A percentile compares a stretch with the other conserved stretches of the same genome.
These are phyloP conservation scores for Gymnocephalus cernua DNA, from an alignment of 2,113 vertebrate species.

Conservation along the genomic window DNA sequence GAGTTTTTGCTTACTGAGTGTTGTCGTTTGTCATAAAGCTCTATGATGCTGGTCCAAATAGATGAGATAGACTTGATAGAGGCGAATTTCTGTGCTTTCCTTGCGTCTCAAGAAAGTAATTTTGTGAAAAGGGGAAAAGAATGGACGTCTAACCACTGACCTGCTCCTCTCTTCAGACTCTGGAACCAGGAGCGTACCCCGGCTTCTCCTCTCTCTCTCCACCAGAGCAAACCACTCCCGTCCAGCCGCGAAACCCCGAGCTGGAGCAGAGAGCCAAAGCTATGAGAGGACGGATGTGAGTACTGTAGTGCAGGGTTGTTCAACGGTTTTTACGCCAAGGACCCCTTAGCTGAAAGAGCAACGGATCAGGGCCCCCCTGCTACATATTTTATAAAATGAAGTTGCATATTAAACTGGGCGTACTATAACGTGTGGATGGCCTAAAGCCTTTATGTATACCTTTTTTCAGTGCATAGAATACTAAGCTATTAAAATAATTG, in stretches of 20 bases:
- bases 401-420: no score
- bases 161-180: conserved; percentile 80
- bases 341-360: no score
- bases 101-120: neutral
- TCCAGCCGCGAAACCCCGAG: conserved; percentile 90
- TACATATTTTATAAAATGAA: no score
- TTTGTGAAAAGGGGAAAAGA: neutral
- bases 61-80: neutral
- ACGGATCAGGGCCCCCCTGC: no score
- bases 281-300: conserved; percentile 97
- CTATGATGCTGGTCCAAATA: neutral
- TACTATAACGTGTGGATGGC: no score
- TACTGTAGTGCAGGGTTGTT: neutral
- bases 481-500: no score
- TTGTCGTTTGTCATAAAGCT: neutral
- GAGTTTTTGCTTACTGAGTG: neutral
- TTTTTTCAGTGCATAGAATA: no score
- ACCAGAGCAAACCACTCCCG: conserved; percentile 80
- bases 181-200: conserved; percentile 91
- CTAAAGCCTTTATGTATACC: no score
- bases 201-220: conserved; percentile 87
- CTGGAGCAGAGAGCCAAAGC: conserved; percentile 97
- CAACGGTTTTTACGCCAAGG: no score
- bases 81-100: neutral
- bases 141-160: neutral